A percentile compares a stretch with the other conserved stretches of the same genome.
Evolutionary conservation across 1,140 invertebrate genomes (phyloP).

Genomic region (Hylyphantes graminicola): DNA sequence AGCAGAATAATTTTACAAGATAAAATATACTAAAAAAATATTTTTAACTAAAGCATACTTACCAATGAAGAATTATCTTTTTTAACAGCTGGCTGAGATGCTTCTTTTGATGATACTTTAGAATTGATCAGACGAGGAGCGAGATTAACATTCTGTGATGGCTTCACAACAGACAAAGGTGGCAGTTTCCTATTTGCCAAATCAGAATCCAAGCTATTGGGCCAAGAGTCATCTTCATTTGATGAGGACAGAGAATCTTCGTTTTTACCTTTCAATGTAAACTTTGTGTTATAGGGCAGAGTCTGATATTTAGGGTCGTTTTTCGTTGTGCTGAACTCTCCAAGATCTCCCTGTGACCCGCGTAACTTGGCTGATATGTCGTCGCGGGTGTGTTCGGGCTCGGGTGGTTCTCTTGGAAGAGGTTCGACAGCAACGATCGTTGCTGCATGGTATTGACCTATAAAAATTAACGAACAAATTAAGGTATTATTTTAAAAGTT

Average conservation of each 20-base stretch:
- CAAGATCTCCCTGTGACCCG: constrained; percentile 38
- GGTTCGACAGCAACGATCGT: constrained; percentile 87
- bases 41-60: not conserved
- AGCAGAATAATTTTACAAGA: not conserved
- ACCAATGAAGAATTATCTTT: not conserved
- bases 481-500: too few relatives aligned
- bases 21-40: not conserved
- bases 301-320: constrained; percentile 94
- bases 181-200: constrained; percentile 7
- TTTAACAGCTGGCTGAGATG: not conserved
- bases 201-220: constrained; percentile 32
- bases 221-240: constrained; percentile 46
- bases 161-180: constrained; percentile 29
- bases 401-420: constrained; percentile 75
- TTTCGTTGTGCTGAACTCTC: constrained; percentile 76
- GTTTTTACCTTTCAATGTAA: constrained; percentile 65
- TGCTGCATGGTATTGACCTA: constrained; percentile 50
- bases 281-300: constrained; percentile 88
- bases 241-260: constrained; percentile 47
- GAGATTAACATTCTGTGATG: constrained; percentile 30
- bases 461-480: too few relatives aligned
- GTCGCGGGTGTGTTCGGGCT: constrained; percentile 64
- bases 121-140: constrained; percentile 37
- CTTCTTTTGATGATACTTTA: not conserved
- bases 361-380: constrained; percentile 63